These are phyloP conservation scores for Paracanthobrama guichenoti DNA, from an alignment of 2,113 vertebrate species.

Conservation along the genomic window DNA sequence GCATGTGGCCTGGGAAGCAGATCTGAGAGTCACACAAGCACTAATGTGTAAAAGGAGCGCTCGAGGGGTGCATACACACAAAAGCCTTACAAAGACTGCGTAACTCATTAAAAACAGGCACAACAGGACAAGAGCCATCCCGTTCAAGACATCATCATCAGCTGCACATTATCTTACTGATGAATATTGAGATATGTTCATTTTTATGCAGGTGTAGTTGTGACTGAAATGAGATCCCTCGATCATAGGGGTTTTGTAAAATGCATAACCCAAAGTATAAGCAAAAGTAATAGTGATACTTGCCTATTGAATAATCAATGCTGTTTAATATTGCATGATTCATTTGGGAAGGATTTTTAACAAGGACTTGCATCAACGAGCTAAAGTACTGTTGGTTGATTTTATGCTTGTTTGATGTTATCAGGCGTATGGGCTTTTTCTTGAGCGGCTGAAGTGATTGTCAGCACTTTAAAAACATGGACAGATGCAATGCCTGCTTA, in stretches of 20 bases:
- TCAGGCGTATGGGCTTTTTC: not conserved
- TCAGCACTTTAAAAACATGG: constrained; percentile 13
- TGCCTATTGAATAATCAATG: not conserved
- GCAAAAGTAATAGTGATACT: not conserved
- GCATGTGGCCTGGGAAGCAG: constrained; percentile 6
- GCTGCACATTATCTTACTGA: not conserved
- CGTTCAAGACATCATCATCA: not conserved
- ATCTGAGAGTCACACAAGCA: constrained; percentile 61
- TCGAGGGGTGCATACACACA: constrained; percentile 63
- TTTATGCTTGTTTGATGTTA: not conserved
- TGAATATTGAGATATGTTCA: not conserved
- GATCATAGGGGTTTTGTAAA: not conserved
- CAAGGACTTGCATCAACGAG: not conserved
- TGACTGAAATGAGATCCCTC: not conserved
- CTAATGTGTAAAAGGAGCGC: constrained; percentile 46
- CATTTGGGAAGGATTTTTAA: not conserved
- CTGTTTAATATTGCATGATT: not conserved
- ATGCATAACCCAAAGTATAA: not conserved
- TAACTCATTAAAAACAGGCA: constrained; percentile 45
- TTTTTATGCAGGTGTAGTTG: not conserved
- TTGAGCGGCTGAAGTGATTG: not conserved
- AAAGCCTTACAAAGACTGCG: constrained; percentile 57
- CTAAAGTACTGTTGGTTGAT: not conserved
- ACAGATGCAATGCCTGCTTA: constrained; percentile 18
- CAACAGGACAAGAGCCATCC: no score